Conservation (phyloP, 2,797 vertebrate genomes). For the Propithecus deckenii region DNA sequence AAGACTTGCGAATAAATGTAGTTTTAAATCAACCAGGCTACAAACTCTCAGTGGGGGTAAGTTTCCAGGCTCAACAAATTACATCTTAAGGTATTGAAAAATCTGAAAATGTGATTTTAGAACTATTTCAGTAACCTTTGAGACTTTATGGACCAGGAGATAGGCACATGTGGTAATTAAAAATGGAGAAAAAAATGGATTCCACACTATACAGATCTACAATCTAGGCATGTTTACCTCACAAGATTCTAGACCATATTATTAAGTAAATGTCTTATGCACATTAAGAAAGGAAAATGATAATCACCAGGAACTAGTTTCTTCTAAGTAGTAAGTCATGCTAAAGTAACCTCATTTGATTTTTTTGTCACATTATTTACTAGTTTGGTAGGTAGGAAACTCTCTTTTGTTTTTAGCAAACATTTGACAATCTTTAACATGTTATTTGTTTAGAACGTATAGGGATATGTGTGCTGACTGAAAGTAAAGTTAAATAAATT, state of each 20-base stretch:
- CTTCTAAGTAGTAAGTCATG: constrained; percentile 37
- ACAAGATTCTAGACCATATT: background rate
- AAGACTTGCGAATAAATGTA: background rate
- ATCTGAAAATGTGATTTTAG: constrained; percentile 2
- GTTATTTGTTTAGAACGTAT: background rate
- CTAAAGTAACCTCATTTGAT: constrained; percentile 24
- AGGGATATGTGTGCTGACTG: background rate
- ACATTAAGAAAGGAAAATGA: constrained; percentile 19
- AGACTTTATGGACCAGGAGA: background rate
- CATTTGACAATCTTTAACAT: constrained; percentile 29
- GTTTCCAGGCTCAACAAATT: background rate
- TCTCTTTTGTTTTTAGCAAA: constrained; percentile 20
- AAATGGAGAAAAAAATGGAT: background rate
- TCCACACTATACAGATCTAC: background rate
- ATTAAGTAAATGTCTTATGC: background rate
- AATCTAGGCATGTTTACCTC: background rate
- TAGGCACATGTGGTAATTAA: background rate
- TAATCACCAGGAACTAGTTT: background rate
- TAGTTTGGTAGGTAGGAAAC: constrained; percentile 8
- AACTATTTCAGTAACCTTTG: constrained; percentile 5
- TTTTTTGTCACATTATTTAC: background rate
- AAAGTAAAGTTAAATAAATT: constrained; percentile 22
- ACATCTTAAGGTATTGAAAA: background rate
- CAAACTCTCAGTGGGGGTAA: background rate
- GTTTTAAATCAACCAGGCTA: background rate